phyloP scores from a whole-genome alignment of 2,113 vertebrate species.

The Carassius gibelio region DNA sequence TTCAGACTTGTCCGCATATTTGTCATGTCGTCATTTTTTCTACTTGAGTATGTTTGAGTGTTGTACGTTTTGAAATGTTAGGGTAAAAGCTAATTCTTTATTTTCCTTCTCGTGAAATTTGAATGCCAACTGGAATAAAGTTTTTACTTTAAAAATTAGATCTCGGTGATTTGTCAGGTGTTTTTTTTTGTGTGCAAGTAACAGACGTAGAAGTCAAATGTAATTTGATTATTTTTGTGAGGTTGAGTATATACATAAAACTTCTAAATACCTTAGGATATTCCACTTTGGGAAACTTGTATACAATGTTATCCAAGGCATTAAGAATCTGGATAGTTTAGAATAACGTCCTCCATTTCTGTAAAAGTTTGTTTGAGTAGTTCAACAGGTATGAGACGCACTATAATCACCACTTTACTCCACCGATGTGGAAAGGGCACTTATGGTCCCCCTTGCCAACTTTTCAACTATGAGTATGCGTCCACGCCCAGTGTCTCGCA shows the following conservation, averaged over 20 bases:
- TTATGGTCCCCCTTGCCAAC: slow-evolving; percentile 1
- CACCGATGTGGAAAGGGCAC: slow-evolving; percentile 10
- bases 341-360: not conserved
- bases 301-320: not conserved
- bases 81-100: not conserved
- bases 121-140: slow-evolving; percentile 40
- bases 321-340: not conserved
- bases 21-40: slow-evolving; percentile 4
- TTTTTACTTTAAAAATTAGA: slow-evolving; percentile 23
- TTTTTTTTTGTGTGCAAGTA: not conserved
- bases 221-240: too few relatives aligned
- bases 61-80: not conserved
- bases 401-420: not conserved
- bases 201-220: too few relatives aligned
- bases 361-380: not conserved
- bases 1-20: slow-evolving; percentile 47
- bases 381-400: slow-evolving; percentile 21
- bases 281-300: not conserved
- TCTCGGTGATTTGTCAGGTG: not conserved
- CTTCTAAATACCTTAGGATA: too few relatives aligned
- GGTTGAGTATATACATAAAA: too few relatives aligned
- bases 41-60: not conserved
- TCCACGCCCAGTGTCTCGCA: slow-evolving; percentile 80
- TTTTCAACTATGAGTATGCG: slow-evolving; percentile 62
- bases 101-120: slow-evolving; percentile 35